Base-by-base conservation (phyloP, 2,797 vertebrate genomes). In the Orestias chungarensis region DNA sequence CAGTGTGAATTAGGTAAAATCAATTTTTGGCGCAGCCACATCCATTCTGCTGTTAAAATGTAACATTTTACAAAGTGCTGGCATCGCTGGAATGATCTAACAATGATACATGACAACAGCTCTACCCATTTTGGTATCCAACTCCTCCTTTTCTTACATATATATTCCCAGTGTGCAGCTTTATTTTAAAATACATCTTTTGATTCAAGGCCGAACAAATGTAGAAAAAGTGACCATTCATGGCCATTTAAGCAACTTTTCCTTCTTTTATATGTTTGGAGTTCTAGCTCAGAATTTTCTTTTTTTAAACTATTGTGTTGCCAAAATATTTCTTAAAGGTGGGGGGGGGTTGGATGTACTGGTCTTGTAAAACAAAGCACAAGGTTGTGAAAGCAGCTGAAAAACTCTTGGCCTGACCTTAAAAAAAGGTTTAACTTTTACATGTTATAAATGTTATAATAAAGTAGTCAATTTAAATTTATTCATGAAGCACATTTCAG, bases 1-100 rank as follows among this genome's bases (percentile, higher is more conserved):
- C 10, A 6, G 6, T 40, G 35, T 61, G 43, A 57, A 73, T 49
- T 59, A 52, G 57, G 20, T 47, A 49, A 78, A 31, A 64, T 23
- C 23, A 11, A 49, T 64, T 73, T 64, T 68, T 12, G 33, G 46
- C 27, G 31, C 18, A 18, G 12, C n/a, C 50, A 40, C 43, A 44
- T 57, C 40, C 33, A n/a, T 57, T 57, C 11, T 35, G 42, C 29
- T 73, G 29, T 66, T 64, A 52, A 64, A 42, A 4, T 71, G 44
- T 40, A 62, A 71, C 35, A 40, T 38, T 64, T 64, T 29, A 64
- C 59, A 72, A 52, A 31, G n/a, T 25, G 29, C 15, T 7, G 43
- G 11, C 46, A 50, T 54, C 43, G 35, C 52, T 40, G 55, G 42
- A 70, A 17, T 8, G 6, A 52, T 10, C 15, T 38, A 52, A 1